Base-by-base conservation (phyloP, 2,113 vertebrate species). In the Cavia aperea region DNA sequence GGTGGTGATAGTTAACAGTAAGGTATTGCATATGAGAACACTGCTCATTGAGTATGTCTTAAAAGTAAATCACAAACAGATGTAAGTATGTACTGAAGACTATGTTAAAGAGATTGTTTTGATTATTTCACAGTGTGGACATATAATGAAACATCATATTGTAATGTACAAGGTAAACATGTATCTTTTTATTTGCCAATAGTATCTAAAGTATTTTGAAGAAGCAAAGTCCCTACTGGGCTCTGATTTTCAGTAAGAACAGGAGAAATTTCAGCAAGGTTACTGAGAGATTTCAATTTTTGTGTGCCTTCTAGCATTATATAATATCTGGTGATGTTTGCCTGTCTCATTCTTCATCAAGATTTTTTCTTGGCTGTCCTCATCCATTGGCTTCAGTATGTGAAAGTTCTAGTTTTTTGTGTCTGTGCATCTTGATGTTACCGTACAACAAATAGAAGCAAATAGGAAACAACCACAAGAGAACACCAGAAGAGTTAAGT, bases 281-380 rank as follows among this genome's bases (percentile, higher is more conserved):
- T 68, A 81, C 0, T 46, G 33, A 7, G 43, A 94, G 43, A 91
- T 65, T 91, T 83, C 9, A 84, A 24, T 77, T 89, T 77, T 36
- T 91, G 24, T 89, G 36, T 94, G 29, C 16, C 51, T 79, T 81
- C 12, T 94, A 63, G n/a, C 2, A 62, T 93, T 91, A 93, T 70
- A 49, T n/a, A 90, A 36, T 88, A 79, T 43, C 8, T 79, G 36
- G 1, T 33, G n/a, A 24, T 93, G 12, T 88, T 89, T 91, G 31
- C 18, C 14, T 2, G 10, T 93, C 54, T 78, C 18, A 63, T 54
- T 83, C 19, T 66, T 72, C 21, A 79, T 29, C 18, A 43, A 4
- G 62, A 78, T 63, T 88, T 68, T 90, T 70, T 81, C 31, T 75
- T 33, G 7, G 56, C 31, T 84, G 14, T 84, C 72, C 43, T 81